A percentile compares a stretch with the other conserved stretches of the same genome.
Conservation (phyloP, 2,888 invertebrate species). For the Acrocera orbiculus region DNA sequence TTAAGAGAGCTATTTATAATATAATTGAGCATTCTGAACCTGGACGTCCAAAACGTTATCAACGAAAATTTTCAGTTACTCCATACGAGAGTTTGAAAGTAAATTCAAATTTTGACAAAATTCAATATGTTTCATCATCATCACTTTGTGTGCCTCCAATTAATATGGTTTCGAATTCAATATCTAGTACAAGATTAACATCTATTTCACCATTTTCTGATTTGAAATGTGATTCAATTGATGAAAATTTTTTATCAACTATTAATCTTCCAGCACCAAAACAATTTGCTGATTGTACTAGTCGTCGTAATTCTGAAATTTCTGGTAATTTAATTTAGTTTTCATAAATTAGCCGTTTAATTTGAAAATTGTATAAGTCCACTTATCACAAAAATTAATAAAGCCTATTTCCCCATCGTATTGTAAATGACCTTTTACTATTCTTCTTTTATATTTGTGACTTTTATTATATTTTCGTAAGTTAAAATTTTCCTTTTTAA, state of each 20-base stretch:
- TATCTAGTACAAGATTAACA: conserved; percentile 34
- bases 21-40: conserved; percentile 64
- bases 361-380: too few relatives aligned
- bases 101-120: too few relatives aligned
- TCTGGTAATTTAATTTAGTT: too few relatives aligned
- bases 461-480: too few relatives aligned
- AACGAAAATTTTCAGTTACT: conserved; percentile 28
- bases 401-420: too few relatives aligned
- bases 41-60: conserved; percentile 35
- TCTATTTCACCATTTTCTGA: conserved; percentile 51
- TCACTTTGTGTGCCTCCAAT: conserved; percentile 27
- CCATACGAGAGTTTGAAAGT: conserved; percentile 28
- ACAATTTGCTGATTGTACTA: conserved; percentile 66
- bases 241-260: conserved; percentile 34
- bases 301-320: conserved; percentile 46
- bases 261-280: conserved; percentile 52
- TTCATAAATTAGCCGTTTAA: too few relatives aligned
- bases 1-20: conserved; percentile 64
- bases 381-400: too few relatives aligned
- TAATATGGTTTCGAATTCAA: conserved; percentile 29
- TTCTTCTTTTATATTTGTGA: too few relatives aligned
- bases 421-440: too few relatives aligned
- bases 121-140: conserved; percentile 23
- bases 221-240: conserved; percentile 40
- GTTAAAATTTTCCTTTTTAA: too few relatives aligned